These are phyloP conservation scores for Agrilus cyanescens DNA, from an alignment of 2,888 invertebrate species.

Conservation along the genomic window DNA sequence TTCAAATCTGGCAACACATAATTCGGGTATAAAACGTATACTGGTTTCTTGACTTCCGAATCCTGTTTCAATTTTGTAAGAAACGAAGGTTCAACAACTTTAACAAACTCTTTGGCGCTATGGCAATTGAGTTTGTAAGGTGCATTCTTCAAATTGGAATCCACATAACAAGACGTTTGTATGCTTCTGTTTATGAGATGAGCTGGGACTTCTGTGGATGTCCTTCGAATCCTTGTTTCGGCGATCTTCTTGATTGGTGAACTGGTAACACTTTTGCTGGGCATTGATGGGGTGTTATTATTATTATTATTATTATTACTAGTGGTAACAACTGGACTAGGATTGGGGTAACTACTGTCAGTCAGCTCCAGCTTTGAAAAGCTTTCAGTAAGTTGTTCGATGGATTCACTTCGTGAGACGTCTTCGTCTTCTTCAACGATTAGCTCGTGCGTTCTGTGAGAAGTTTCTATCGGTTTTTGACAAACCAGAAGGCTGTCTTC, in stretches of 20 bases:
- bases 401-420: conserved; percentile 38
- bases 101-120: conserved; percentile 37
- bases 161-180: conserved; percentile 52
- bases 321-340: too few species aligned
- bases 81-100: conserved; percentile 58
- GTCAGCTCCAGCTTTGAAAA: conserved; percentile 32
- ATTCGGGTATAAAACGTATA: conserved; percentile 83
- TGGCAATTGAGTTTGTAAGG: conserved; percentile 22
- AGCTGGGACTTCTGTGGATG: conserved; percentile 31
- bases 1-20: conserved; percentile 82
- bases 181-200: conserved; percentile 60
- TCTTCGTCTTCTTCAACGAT: conserved; percentile 45
- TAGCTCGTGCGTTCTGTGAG: conserved; percentile 35
- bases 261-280: neutral
- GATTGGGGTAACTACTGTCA: conserved; percentile 20
- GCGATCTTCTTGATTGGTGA: too few species aligned
- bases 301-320: too few species aligned
- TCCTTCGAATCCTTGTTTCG: neutral
- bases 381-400: conserved; percentile 37
- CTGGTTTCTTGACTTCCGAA: conserved; percentile 51
- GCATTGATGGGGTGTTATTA: neutral
- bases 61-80: conserved; percentile 49
- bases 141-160: conserved; percentile 26
- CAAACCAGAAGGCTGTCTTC: conserved; percentile 26
- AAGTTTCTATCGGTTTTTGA: conserved; percentile 32